Conservation (phyloP, 2,113 vertebrate genomes). For the Pygoscelis antarcticus region DNA sequence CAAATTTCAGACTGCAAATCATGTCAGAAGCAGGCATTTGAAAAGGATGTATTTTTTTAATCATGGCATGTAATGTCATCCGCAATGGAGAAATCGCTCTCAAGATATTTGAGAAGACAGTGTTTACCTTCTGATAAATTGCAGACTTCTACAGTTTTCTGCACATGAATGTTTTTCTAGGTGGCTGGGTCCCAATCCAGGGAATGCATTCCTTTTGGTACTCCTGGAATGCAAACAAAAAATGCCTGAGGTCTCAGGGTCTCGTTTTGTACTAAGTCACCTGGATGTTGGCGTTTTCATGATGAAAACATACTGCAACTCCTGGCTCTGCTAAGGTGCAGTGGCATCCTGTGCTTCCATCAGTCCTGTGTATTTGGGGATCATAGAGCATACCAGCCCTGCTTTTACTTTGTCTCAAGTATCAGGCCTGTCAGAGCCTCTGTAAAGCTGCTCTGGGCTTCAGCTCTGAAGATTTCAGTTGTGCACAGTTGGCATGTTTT, state of each 20-base stretch:
- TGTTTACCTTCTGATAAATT: background rate
- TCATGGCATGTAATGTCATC: background rate
- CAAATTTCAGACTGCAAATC: background rate
- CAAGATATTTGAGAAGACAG: background rate
- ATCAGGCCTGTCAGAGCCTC: background rate
- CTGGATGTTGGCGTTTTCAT: background rate
- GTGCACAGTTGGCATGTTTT: background rate
- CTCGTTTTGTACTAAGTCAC: background rate
- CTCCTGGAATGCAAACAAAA: background rate
- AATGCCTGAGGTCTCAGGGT: background rate
- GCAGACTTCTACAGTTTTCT: background rate
- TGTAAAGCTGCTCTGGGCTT: background rate
- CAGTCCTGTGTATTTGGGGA: background rate
- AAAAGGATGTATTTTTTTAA: background rate
- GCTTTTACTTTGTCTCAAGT: background rate
- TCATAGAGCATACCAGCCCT: background rate
- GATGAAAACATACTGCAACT: background rate
- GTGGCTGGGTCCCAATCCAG: background rate
- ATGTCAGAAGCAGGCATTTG: background rate
- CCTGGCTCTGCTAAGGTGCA: background rate
- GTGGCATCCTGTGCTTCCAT: background rate
- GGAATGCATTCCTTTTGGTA: background rate
- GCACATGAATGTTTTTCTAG: background rate
- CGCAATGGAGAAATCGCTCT: rapidly evolving
- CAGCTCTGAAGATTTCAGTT: background rate